A percentile compares a stretch with the other conserved stretches of the same genome.
Evolutionary conservation across 2,888 invertebrate species (phyloP).

Genomic region (Hydrotaea cyrtoneurina): DNA sequence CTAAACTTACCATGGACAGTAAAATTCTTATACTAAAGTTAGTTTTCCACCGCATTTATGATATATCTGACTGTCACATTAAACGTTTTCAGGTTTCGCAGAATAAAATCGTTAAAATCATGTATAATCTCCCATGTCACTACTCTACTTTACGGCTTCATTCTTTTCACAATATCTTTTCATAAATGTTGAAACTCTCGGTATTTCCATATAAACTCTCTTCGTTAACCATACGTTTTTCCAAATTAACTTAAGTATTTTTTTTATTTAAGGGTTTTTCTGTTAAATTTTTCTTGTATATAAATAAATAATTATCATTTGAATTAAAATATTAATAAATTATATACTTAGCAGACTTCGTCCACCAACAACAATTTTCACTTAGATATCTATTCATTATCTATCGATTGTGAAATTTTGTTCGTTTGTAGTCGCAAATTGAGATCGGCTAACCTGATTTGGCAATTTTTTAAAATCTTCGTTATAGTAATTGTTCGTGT

Average conservation of each 20-base stretch:
- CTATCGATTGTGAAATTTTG: too few species aligned
- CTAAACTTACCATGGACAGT: background rate
- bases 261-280: too few species aligned
- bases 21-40: background rate
- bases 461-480: too few species aligned
- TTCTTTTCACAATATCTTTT: background rate
- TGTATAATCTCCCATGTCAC: background rate
- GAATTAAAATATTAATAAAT: too few species aligned
- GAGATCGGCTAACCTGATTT: too few species aligned
- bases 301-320: too few species aligned
- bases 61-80: background rate
- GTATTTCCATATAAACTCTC: background rate
- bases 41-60: background rate
- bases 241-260: background rate
- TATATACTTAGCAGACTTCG: too few species aligned
- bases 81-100: background rate
- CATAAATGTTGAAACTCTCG: background rate
- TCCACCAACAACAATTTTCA: too few species aligned
- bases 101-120: background rate
- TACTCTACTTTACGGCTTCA: constrained; percentile 1
- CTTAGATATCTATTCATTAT: too few species aligned
- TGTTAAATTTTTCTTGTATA: too few species aligned
- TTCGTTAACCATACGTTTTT: background rate
- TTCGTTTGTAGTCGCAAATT: too few species aligned
- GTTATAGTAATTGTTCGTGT: too few species aligned